Evolutionary conservation across 2,797 vertebrate species (phyloP), one percentile per base, ranked within the genome.

Genomic region (Pogonophryne albipinna): DNA sequence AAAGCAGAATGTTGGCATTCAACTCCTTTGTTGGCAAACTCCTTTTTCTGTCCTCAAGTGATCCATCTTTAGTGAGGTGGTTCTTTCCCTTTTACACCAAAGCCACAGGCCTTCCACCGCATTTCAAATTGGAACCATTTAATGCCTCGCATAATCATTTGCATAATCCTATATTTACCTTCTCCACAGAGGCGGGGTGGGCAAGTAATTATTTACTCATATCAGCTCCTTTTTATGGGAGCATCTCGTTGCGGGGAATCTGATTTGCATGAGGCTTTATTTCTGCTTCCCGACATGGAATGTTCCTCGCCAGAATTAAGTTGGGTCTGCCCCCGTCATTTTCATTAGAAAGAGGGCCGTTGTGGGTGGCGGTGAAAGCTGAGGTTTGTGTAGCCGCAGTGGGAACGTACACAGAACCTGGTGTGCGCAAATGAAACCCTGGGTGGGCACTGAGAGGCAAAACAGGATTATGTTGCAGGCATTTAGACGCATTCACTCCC

Each of bases 131-230:
- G 73, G 71, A 87, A 79, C 74, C 57, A 66, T 91, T 79, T 74
- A 86, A 82, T 80, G 52, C 52, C 76, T 75, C 38, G 61, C 77
- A 71, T 62, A 52, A 70, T 68, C 70, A 80, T 88, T 85, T 78
- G 50, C 74, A 83, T 85, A 85, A 85, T 82, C 69, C 79, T 80
- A 65, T 86, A 84, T 91, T 91, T 88, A 72, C 76, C 65, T 16
- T 63, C 76, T 56, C 71, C 61, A 31, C 50, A 60, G 71, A 59
- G 52, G 13, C 34, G 41, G 49, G 47, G 50, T 4, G 5, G 66
- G 52, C 16, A 6, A 78, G 79, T 82, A 64, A 85, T 87, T 82
- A 83, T 89, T 90, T 86, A 79, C 89, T 85, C 55, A 53, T 62
- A 79, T 85, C 78, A 41, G 68, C 64, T 74, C 46, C 71, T 79